These are phyloP conservation scores for Rhyzopertha dominica DNA, from an alignment of 1,140 invertebrate species.

Conservation along the genomic window DNA sequence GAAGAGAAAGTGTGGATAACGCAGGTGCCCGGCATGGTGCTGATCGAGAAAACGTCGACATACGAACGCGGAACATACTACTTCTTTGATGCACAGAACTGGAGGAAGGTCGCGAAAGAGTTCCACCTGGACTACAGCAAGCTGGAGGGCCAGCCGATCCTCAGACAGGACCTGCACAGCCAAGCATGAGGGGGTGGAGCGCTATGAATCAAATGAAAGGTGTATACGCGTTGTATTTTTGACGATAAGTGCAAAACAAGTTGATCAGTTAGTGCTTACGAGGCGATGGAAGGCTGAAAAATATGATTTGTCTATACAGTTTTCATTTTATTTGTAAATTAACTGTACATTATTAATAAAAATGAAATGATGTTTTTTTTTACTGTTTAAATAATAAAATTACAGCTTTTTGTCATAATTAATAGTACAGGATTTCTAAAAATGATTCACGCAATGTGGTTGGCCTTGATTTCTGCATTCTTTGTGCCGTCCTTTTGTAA, in stretches of 20 bases:
- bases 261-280: conserved; percentile 21
- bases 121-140: conserved; percentile 97
- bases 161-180: conserved; percentile 37
- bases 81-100: conserved; percentile 96
- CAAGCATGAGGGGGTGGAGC: conserved; percentile 26
- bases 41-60: conserved; percentile 88
- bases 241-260: conserved; percentile 8
- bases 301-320: conserved; percentile 43
- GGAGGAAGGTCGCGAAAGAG: conserved; percentile 94
- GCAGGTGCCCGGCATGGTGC: conserved; percentile 86
- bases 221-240: conserved; percentile 41
- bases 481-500: too few relatives aligned
- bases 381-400: too few relatives aligned
- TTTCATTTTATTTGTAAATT: conserved; percentile 48
- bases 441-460: too few relatives aligned
- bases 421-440: too few relatives aligned
- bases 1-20: conserved; percentile 99
- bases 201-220: conserved; percentile 45
- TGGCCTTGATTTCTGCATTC: too few relatives aligned
- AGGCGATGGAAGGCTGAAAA: conserved; percentile 26
- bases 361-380: too few relatives aligned
- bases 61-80: conserved; percentile 98
- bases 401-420: too few relatives aligned
- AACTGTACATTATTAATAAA: conserved; percentile 45
- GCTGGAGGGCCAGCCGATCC: conserved; percentile 78